Evolutionary conservation across 2,888 invertebrate genomes (phyloP), one percentile per base, ranked within the genome.

Genomic region (Quadroppia sp.): DNA sequence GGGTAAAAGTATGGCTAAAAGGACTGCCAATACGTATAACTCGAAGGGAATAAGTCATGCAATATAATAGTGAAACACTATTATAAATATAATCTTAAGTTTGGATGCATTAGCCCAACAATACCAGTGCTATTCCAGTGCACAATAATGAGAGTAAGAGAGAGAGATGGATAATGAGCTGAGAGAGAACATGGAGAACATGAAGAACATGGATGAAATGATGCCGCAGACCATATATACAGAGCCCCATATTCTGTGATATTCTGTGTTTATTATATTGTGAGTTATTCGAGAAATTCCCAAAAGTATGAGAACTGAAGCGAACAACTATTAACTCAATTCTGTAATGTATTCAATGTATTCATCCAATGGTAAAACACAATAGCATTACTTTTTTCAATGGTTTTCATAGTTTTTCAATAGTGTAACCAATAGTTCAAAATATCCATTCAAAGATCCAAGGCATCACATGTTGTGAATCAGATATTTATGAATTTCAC

Each of bases 31-130:
- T 64, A 36, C 40, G 64, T 64, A 64, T 64, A 64, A 64, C 64
- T 64, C 23, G 64, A 11, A 64, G 64, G 20, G 23, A 64, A 64
- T 64, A 40, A 64, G 64, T 64, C 64, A 64, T 64, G 64, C 64
- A 64, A 64, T 64, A 36, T 64, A 64, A 64, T 64, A 40, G 40
- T 17, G 64, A 40, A 53, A 40, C 64, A 36, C 64, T 64, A 64
- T 64, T 64, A 64, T n/a, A n/a, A n/a, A n/a, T n/a, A n/a, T 64
- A 64, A 64, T 64, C 64, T 64, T 64, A 64, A 64, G 64, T 64
- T 64, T 40, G 64, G 64, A 40, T 36, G 36, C 36, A 40, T 64
- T 40, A 36, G 40, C 36, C 64, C 64, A 64, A 64, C 64, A 64
- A 64, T 64, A 40, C 64, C 36, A 64, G 56, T 56, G 30, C 56